Evolutionary conservation across 2,113 vertebrate species (phyloP).

Genomic region (Neomonachus schauinslandi): DNA sequence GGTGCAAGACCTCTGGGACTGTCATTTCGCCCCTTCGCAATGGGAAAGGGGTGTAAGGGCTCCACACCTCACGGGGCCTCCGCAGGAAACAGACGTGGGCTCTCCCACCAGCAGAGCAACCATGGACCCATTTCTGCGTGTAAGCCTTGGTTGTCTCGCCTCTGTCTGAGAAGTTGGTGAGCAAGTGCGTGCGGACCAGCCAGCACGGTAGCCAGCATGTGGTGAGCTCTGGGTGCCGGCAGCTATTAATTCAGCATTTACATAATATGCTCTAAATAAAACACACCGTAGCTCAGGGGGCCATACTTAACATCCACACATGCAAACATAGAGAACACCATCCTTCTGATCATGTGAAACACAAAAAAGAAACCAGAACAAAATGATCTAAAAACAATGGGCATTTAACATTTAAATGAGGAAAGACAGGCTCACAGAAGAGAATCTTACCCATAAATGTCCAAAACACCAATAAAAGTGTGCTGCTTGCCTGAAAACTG

Average conservation of each 20-base stretch:
- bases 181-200: neutral
- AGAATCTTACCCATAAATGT: conserved; percentile 96
- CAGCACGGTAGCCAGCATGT: rapidly evolving
- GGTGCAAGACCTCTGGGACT: neutral
- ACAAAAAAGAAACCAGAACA: neutral
- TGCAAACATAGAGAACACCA: neutral
- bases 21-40: neutral
- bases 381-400: neutral
- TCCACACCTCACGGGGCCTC: rapidly evolving
- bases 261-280: neutral
- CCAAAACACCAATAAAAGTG: conserved; percentile 97
- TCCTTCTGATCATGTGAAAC: neutral
- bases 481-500: conserved; percentile 93
- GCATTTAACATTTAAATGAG: neutral
- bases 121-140: rapidly evolving
- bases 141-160: neutral
- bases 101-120: neutral
- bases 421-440: conserved; percentile 48
- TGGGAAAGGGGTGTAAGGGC: neutral
- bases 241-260: neutral
- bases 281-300: neutral
- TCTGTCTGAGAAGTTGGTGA: neutral
- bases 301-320: neutral
- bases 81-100: neutral
- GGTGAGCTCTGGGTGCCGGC: neutral